Evolutionary conservation across 2,113 vertebrate genomes (phyloP).

Genomic region (Epinephelus cyanopodus): DNA sequence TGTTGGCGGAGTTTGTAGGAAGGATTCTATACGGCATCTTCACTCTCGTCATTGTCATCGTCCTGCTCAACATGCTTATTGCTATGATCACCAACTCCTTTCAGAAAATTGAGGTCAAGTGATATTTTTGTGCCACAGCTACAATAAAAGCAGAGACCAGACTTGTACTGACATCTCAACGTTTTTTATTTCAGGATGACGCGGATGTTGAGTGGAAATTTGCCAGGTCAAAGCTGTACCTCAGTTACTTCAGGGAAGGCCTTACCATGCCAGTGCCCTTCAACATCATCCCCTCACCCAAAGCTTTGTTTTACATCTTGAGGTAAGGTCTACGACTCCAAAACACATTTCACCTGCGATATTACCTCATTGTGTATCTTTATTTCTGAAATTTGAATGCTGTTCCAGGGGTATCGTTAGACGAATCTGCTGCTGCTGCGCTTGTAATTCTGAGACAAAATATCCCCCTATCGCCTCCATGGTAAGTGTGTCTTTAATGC

Average conservation of each 20-base stretch:
- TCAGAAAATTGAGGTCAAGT: conserved; percentile 91
- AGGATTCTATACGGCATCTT: conserved; percentile 90
- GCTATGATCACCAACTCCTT: conserved; percentile 97
- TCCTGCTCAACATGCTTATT: conserved; percentile 93
- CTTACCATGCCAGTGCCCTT: conserved; percentile 93
- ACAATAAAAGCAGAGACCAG: background rate
- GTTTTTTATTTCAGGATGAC: conserved; percentile 83
- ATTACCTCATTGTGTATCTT: background rate
- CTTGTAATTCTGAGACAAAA: conserved; percentile 74
- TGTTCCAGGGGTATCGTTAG: conserved; percentile 81
- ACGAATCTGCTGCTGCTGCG: conserved; percentile 87
- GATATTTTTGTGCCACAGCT: background rate
- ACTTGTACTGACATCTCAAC: background rate
- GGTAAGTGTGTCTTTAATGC: conserved; percentile 76
- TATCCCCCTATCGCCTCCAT: conserved; percentile 85
- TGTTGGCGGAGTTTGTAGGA: conserved; percentile 88
- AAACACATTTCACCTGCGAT: background rate
- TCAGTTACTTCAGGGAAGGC: conserved; percentile 92
- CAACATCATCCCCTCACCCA: conserved; percentile 92
- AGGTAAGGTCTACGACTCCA: conserved; percentile 77
- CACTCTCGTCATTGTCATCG: conserved; percentile 91
- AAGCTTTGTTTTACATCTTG: conserved; percentile 87
- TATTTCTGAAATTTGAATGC: background rate
- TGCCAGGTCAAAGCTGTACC: conserved; percentile 92
- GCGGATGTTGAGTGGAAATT: conserved; percentile 95